Conservation (phyloP, 2,797 vertebrate species). For the Gambelia wislizenii region DNA sequence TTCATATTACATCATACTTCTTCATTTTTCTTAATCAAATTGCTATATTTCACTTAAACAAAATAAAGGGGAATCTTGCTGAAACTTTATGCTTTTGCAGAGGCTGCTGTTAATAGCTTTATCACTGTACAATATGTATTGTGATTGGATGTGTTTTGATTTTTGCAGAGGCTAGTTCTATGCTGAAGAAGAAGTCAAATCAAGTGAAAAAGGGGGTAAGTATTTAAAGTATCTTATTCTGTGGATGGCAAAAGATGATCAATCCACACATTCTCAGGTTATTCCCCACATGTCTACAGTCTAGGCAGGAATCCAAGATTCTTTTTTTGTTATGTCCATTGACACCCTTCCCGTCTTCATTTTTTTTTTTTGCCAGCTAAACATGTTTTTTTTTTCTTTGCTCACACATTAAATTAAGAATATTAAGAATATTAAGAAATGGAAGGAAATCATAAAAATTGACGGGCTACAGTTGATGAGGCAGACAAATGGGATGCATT, state of each 20-base stretch:
- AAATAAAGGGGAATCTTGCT: constrained; percentile 16
- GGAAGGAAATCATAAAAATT: no score
- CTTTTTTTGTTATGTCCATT: no score
- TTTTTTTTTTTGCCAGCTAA: no score
- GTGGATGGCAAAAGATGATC: not conserved
- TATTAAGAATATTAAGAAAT: no score
- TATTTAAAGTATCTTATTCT: not conserved
- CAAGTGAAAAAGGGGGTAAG: constrained; percentile 90
- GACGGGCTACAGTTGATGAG: no score
- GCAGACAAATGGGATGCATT: no score
- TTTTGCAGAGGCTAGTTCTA: constrained; percentile 84
- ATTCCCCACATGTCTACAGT: no score
- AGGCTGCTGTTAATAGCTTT: constrained; percentile 20
- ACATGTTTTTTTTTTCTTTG: no score
- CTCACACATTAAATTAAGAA: no score
- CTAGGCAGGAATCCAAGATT: no score
- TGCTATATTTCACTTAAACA: constrained; percentile 8
- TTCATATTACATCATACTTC: not conserved
- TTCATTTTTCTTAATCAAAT: constrained; percentile 15
- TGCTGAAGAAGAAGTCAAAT: constrained; percentile 93
- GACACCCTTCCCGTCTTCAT: no score
- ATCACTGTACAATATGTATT: constrained; percentile 34
- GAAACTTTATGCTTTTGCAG: constrained; percentile 13
- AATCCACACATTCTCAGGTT: no score
- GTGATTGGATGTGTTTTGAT: constrained; percentile 55